A percentile compares a stretch with the other conserved stretches of the same genome.
Conservation (phyloP, 2,113 vertebrate genomes). For the Pogona vitticeps region DNA sequence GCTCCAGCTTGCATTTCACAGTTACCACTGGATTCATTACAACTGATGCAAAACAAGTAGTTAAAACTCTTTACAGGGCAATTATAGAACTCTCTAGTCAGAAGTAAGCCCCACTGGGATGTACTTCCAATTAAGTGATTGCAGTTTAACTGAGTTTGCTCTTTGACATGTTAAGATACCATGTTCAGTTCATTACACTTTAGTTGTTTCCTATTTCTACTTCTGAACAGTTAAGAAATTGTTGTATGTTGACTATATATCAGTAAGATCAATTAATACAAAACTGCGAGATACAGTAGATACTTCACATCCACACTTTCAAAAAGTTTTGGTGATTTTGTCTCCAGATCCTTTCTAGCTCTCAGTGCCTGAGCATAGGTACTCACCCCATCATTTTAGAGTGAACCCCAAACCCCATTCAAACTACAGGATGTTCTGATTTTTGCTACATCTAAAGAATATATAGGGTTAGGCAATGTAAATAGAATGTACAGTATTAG, state of each 20-base stretch:
- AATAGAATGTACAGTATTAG: not conserved
- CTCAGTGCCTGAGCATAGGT: not conserved
- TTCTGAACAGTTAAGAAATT: conserved; percentile 52
- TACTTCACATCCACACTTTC: not conserved
- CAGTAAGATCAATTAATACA: conserved; percentile 27
- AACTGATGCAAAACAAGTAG: not conserved
- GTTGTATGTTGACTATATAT: not conserved
- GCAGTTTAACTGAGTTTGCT: not conserved
- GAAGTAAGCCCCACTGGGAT: too few relatives aligned
- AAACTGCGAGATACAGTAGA: conserved; percentile 7
- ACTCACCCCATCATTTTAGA: too few relatives aligned
- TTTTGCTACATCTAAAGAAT: not conserved
- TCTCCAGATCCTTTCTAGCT: not conserved
- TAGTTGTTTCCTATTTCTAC: not conserved
- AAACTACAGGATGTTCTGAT: too few relatives aligned
- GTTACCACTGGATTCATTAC: not conserved
- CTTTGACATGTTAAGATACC: conserved; percentile 40
- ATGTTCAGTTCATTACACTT: conserved; percentile 1
- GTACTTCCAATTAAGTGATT: too few relatives aligned
- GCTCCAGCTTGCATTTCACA: not conserved
- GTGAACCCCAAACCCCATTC: too few relatives aligned
- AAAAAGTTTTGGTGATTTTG: not conserved
- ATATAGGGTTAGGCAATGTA: not conserved
- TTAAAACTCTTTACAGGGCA: not conserved
- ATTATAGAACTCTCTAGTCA: too few relatives aligned